Evolutionary conservation across 2,888 invertebrate species (phyloP), one percentile per base, ranked within the genome.

Genomic region (Dryobotodes eremita): DNA sequence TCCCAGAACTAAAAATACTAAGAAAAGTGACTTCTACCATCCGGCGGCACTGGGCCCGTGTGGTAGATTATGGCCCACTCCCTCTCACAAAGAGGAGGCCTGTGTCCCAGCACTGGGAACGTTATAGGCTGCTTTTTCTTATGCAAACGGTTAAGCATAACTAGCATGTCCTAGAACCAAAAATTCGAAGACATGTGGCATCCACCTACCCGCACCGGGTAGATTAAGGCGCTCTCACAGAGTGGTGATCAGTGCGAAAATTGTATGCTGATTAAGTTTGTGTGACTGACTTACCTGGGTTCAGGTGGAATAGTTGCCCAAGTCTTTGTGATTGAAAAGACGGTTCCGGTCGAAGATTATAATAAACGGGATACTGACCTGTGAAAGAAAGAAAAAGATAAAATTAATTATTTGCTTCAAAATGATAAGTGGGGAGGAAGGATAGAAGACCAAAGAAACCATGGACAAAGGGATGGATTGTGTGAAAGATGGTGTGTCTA

Each of bases 321-420:
- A 46, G 10, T 68, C 15, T 15, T 36, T 55, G 48, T n/a, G 26
- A 17, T n/a, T 59, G 17, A 66, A 4, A 46, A 75, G 26, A 2
- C 4, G 3, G 1, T 26, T 46, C 26, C 23, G 8, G 5, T 8
- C n/a, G 50, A 7, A 36, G 26, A 75, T 17, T n/a, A 17, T 23
- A 8, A 36, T 68, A 50, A 20, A 20, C 15, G 8, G n/a, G 26
- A 31, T 55, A 70, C 85, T 66, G 42, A 85, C 82, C 85, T 82
- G 74, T 15, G 13, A 69, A 71, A 80, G 36, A 82, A 26, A 71
- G 50, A 82, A 5, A 81, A 69, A 53, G 0, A 42, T 2, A 4
- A 31, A 0, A 50, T 81, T 74, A 74, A n/a, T 71, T n/a, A n/a
- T 48, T 36, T 23, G 13, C 8, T 46, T 10, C 10, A 46, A 46